phyloP scores from a whole-genome alignment of 2,797 vertebrate genomes.

The Mormyrops attenuatus region DNA sequence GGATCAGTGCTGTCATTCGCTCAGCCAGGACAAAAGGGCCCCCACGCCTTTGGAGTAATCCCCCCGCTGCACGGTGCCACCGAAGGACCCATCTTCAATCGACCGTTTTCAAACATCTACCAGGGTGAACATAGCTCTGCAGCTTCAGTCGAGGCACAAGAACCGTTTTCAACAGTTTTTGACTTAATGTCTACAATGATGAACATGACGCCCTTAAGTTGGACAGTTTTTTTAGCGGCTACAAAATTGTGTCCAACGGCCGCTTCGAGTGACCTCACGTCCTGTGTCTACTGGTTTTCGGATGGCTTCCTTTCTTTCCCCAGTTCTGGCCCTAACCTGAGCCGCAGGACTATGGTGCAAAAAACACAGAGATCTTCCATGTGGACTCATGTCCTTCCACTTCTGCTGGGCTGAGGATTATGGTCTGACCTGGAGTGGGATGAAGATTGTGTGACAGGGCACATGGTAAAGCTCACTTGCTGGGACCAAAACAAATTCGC shows the following conservation, averaged over 20 bases:
- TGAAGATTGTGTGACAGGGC: constrained; percentile 7
- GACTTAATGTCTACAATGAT: neutral
- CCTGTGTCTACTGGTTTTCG: neutral
- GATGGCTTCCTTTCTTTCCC: neutral
- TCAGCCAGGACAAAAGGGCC: neutral
- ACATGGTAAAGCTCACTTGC: neutral
- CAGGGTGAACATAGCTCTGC: neutral
- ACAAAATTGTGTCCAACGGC: neutral
- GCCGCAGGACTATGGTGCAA: neutral
- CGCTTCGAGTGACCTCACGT: neutral
- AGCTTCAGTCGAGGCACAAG: neutral
- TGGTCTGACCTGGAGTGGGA: neutral
- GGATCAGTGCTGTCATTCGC: neutral
- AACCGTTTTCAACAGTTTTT: neutral
- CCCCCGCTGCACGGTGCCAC: neutral
- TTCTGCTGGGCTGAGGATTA: constrained; percentile 1
- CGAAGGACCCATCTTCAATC: neutral
- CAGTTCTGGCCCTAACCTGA: neutral
- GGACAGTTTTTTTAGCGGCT: neutral
- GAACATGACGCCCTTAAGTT: neutral
- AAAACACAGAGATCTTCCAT: neutral
- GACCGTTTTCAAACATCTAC: neutral
- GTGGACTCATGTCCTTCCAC: neutral
- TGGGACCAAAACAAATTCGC: neutral
- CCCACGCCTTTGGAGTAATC: neutral